A percentile compares a stretch with the other conserved stretches of the same genome.
Evolutionary conservation across 2,797 vertebrate species (phyloP).

Genomic region (Micromesistius poutassou): DNA sequence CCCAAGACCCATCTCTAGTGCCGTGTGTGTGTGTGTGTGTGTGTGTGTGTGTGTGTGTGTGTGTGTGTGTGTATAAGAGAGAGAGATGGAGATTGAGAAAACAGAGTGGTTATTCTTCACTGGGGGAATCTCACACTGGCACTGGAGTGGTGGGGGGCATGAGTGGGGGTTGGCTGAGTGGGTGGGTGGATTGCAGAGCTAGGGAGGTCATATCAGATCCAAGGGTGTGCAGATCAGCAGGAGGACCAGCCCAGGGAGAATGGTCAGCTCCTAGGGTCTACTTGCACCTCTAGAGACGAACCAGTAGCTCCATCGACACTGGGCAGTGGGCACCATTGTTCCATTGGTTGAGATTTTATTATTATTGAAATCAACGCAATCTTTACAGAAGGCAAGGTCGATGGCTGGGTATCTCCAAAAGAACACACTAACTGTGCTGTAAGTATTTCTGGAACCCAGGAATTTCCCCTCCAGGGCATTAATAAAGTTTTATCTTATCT

Average conservation of each 20-base stretch:
- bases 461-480: too few relatives aligned
- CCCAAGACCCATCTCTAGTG: constrained; percentile 4
- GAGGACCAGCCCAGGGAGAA: background rate
- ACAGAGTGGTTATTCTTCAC: constrained; percentile 66
- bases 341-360: background rate
- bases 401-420: background rate
- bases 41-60: constrained; percentile 17
- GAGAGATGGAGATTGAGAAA: constrained; percentile 31
- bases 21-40: constrained; percentile 6
- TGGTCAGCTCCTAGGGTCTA: background rate
- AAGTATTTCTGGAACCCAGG: too few relatives aligned
- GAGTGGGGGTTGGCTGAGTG: constrained; percentile 29
- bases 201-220: constrained; percentile 54
- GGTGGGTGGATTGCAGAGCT: constrained; percentile 40
- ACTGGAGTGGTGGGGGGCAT: constrained; percentile 13
- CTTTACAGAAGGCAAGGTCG: background rate
- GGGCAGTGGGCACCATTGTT: background rate
- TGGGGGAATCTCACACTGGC: constrained; percentile 46
- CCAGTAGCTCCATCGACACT: background rate
- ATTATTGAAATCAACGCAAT: background rate
- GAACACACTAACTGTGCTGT: background rate
- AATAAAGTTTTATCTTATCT: too few relatives aligned
- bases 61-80: background rate
- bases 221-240: constrained; percentile 33
- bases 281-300: background rate